A percentile compares a stretch with the other conserved stretches of the same genome.
phyloP scores from a whole-genome alignment of 1,140 invertebrate genomes.

The Babylonia areolata region DNA sequence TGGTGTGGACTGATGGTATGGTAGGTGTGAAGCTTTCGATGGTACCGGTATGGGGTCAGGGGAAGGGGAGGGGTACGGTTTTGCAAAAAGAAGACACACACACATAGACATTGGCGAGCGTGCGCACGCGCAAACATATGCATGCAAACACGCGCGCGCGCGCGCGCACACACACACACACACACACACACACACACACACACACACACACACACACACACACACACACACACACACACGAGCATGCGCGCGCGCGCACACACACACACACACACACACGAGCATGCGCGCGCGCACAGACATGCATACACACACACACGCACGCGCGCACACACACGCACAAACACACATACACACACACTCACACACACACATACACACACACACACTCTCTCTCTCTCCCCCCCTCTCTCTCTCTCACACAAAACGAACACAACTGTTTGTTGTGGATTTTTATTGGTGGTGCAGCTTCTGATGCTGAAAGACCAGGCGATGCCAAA shows the following conservation, averaged over 20 bases:
- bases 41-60: too few relatives aligned
- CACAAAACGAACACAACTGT: too few relatives aligned
- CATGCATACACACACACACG: background rate
- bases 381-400: too few relatives aligned
- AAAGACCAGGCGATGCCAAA: too few relatives aligned
- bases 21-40: too few relatives aligned
- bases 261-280: background rate
- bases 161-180: background rate
- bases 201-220: constrained; percentile 19
- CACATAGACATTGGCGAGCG: too few relatives aligned
- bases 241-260: background rate
- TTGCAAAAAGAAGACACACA: too few relatives aligned
- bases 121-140: background rate
- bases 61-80: too few relatives aligned
- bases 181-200: constrained; percentile 17
- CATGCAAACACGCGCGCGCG: background rate
- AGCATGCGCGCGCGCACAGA: background rate
- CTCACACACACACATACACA: background rate
- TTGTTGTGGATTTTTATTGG: too few relatives aligned
- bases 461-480: too few relatives aligned
- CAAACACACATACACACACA: constrained; percentile 1
- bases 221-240: background rate
- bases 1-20: too few relatives aligned
- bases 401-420: too few relatives aligned
- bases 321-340: background rate